phyloP scores from a whole-genome alignment of 2,888 invertebrate species.

The Eudemis profundana region DNA sequence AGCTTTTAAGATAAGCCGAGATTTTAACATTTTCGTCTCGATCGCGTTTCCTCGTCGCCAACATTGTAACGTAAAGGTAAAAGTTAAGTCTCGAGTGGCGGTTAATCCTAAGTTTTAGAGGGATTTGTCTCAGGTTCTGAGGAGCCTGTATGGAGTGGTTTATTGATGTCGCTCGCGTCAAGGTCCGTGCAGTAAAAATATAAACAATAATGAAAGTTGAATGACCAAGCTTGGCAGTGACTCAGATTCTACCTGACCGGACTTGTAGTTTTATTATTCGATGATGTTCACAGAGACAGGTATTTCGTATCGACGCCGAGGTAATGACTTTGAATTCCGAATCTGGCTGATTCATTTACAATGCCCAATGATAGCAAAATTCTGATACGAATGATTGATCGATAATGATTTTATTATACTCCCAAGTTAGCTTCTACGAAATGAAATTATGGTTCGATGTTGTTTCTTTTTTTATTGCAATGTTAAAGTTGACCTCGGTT shows the following conservation, averaged over 20 bases:
- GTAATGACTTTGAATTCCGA: slow-evolving; percentile 46
- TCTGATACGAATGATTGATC: slow-evolving; percentile 29
- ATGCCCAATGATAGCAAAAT: slow-evolving; percentile 33
- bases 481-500: no score
- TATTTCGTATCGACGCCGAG: slow-evolving; percentile 60
- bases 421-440: no score
- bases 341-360: slow-evolving; percentile 45
- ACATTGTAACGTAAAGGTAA: slow-evolving; percentile 12
- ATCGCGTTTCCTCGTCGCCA: slow-evolving; percentile 25
- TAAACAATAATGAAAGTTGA: slow-evolving; percentile 80
- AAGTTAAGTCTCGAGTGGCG: slow-evolving; percentile 1
- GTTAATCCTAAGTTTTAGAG: slow-evolving; percentile 18
- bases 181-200: slow-evolving; percentile 68
- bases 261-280: slow-evolving; percentile 56
- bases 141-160: slow-evolving; percentile 43
- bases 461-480: no score
- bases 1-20: slow-evolving; percentile 37
- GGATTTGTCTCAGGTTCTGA: slow-evolving; percentile 14
- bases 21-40: slow-evolving; percentile 23
- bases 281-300: slow-evolving; percentile 63
- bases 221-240: slow-evolving; percentile 74
- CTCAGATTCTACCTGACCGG: slow-evolving; percentile 77
- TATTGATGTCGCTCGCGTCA: slow-evolving; percentile 63
- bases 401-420: slow-evolving; percentile 2
- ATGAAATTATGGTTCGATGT: no score